Base-by-base conservation (phyloP, 2,888 invertebrate genomes). In the Ernsta delagoae region DNA sequence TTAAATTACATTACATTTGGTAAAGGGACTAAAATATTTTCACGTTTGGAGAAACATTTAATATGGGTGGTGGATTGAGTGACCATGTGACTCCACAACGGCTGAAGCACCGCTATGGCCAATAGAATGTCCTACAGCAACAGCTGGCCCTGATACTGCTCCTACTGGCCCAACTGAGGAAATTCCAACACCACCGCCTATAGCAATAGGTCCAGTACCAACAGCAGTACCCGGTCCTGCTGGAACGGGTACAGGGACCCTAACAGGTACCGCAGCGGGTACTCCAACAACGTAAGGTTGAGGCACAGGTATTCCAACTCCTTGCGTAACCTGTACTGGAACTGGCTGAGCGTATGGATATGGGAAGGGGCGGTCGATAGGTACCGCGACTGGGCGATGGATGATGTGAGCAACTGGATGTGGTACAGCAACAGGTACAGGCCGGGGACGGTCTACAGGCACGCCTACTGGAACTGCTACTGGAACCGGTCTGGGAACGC, bases 261-360 rank as follows among this genome's bases (percentile, higher is more conserved):
- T 83, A 1, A 86, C 91, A 64, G 87, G 89, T 59, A 86, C 90
- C 36, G 87, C 87, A 11, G 87, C 89, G 53, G 88, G 90, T 36
- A 89, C 89, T 59, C 80, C 85, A 66, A 91, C 94, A 1, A 87
- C 84, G 54, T 94, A 92, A 8, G 94, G 94, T 68, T 94, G 94
- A 0, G 94, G 94, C 0, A 95, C 93, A 6, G 39, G 39, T 6
- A 41, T 41, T 7, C 91, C 90, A 0, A 94, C 89, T 0, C 91
- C 91, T 75, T 94, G 94, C 0, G 93, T 94, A 0, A 94, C 81
- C 1, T 90, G 86, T 0, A 94, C 91, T 0, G 94, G 93, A 1
- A 94, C 90, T 0, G 94, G 94, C 65, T 94, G 94, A 9, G 94
- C 88, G 0, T 94, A 89, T 0, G 93, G 91, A 39, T 94, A 94